Conservation (phyloP, 1,140 invertebrate species). For the Solenopsis invicta region DNA sequence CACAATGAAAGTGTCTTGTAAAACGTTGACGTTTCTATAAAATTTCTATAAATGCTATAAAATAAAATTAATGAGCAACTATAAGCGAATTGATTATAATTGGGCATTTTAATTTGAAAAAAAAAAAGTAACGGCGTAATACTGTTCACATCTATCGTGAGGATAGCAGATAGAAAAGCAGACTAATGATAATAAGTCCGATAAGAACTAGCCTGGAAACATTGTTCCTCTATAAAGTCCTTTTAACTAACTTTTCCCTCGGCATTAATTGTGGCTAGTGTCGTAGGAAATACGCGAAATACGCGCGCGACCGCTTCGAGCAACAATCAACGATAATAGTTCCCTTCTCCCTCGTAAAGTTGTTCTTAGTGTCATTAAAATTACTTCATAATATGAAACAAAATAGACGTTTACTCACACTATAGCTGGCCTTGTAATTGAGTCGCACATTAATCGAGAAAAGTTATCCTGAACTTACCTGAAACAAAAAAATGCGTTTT, state of each 20-base stretch:
- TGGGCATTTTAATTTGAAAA: neutral
- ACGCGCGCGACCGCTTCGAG: conserved; percentile 23
- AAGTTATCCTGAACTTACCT: conserved; percentile 38
- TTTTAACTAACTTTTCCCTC: conserved; percentile 63
- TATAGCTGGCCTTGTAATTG: neutral
- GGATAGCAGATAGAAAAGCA: conserved; percentile 30
- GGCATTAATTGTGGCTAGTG: conserved; percentile 65
- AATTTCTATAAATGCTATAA: neutral
- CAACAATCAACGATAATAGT: conserved; percentile 57
- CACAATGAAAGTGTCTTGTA: conserved; percentile 10
- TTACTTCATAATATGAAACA: conserved; percentile 11
- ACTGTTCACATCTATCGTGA: neutral
- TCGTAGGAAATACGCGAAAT: conserved; percentile 64
- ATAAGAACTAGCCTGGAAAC: conserved; percentile 67
- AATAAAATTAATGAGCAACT: conserved; percentile 11
- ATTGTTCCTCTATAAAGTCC: conserved; percentile 56
- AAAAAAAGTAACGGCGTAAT: neutral
- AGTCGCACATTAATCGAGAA: conserved; percentile 14
- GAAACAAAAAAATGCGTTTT: conserved; percentile 55
- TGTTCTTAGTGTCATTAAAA: conserved; percentile 50
- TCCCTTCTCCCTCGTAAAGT: conserved; percentile 61
- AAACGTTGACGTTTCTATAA: neutral
- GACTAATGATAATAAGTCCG: conserved; percentile 68
- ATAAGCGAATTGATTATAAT: conserved; percentile 10
- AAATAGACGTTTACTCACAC: conserved; percentile 42